phyloP scores from a whole-genome alignment of 2,113 vertebrate species.

The Promerops cafer region DNA sequence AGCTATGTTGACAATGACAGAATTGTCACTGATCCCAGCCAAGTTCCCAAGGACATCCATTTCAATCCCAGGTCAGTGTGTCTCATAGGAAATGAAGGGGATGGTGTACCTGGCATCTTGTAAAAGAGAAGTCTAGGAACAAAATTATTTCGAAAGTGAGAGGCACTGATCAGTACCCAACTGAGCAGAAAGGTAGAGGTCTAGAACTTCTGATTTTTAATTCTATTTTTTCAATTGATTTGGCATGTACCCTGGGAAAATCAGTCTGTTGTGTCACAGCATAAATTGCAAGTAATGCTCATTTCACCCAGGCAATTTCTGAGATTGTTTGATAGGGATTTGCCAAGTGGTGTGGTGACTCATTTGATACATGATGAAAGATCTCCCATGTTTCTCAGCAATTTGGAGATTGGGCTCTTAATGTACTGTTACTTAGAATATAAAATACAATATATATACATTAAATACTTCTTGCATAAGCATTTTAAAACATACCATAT shows the following conservation, averaged over 20 bases:
- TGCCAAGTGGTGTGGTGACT: background rate
- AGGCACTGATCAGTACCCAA: background rate
- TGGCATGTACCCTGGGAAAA: background rate
- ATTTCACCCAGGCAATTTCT: background rate
- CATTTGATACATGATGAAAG: background rate
- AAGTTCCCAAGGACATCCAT: constrained; percentile 62
- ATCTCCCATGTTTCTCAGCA: background rate
- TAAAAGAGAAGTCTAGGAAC: background rate
- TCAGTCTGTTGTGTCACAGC: background rate
- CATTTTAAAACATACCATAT: background rate
- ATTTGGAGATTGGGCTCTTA: background rate
- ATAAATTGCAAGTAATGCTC: background rate
- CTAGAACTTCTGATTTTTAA: background rate
- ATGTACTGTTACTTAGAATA: background rate
- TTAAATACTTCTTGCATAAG: background rate
- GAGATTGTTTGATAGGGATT: background rate
- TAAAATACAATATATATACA: background rate
- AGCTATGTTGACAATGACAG: constrained; percentile 67
- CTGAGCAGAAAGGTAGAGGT: background rate
- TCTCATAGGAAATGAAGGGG: background rate
- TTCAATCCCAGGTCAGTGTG: constrained; percentile 71
- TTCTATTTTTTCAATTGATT: background rate
- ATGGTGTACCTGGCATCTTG: background rate
- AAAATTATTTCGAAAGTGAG: background rate
- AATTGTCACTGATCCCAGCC: constrained; percentile 55